Conservation (phyloP, 2,797 vertebrate genomes). For the Dryobates pubescens region DNA sequence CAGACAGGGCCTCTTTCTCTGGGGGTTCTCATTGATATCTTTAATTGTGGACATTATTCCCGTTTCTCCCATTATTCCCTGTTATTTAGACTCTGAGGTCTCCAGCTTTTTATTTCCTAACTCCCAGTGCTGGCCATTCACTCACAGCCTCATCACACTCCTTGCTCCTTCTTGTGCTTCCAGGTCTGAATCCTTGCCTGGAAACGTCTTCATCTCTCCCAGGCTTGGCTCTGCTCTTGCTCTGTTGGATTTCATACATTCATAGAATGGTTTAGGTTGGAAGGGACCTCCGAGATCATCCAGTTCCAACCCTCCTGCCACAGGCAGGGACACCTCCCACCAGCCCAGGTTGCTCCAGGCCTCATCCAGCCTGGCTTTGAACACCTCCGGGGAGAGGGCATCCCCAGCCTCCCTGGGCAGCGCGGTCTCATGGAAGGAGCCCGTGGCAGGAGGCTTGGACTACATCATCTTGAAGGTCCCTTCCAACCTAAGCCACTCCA, state of each 20-base stretch:
- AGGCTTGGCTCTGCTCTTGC: not conserved
- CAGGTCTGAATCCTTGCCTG: not conserved
- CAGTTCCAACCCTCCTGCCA: too few relatives aligned
- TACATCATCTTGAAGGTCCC: too few relatives aligned
- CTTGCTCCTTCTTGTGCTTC: not conserved
- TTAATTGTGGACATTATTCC: slow-evolving; percentile 58
- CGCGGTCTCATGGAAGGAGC: too few relatives aligned
- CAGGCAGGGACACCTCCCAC: too few relatives aligned
- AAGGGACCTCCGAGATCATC: too few relatives aligned
- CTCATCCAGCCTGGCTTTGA: too few relatives aligned
- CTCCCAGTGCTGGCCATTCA: not conserved
- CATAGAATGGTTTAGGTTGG: too few relatives aligned
- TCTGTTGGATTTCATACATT: not conserved
- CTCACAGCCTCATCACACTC: not conserved
- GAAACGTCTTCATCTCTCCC: not conserved
- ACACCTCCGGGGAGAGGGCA: too few relatives aligned
- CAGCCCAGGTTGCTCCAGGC: too few relatives aligned
- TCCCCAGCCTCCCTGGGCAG: too few relatives aligned
- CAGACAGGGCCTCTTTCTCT: slow-evolving; percentile 53
- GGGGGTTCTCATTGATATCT: slow-evolving; percentile 47
- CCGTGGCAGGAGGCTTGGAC: too few relatives aligned
- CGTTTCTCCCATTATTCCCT: slow-evolving; percentile 27
- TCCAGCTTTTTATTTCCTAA: slow-evolving; percentile 21
- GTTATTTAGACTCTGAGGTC: not conserved
- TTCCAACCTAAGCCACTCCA: too few relatives aligned